These are phyloP conservation scores for Hydraecia micacea DNA, from an alignment of 2,888 invertebrate species.

Conservation along the genomic window DNA sequence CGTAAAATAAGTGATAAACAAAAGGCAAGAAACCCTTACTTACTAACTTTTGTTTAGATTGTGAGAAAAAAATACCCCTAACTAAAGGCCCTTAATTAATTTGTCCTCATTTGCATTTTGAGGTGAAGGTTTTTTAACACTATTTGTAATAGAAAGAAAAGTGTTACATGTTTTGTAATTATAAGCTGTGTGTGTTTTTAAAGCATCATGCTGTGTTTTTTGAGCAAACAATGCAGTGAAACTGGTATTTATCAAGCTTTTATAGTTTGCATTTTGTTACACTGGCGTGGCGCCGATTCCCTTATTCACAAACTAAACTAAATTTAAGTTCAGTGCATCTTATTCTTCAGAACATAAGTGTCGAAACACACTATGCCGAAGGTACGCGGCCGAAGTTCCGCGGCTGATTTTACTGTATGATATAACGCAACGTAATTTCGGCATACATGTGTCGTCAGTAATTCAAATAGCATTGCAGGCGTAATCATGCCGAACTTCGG, in stretches of 20 bases:
- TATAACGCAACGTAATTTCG: too few species aligned
- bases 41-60: conserved; percentile 79
- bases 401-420: too few species aligned
- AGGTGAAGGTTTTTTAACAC: conserved; percentile 26
- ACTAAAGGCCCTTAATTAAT: conserved; percentile 70
- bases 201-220: conserved; percentile 31
- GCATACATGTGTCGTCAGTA: too few species aligned
- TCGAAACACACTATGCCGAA: too few species aligned
- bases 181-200: conserved; percentile 28
- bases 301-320: too few species aligned
- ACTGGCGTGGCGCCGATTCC: too few species aligned
- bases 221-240: conserved; percentile 32
- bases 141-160: conserved; percentile 45
- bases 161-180: conserved; percentile 44
- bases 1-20: conserved; percentile 63
- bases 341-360: too few species aligned
- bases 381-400: too few species aligned
- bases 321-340: too few species aligned
- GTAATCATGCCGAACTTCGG: too few species aligned
- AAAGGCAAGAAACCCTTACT: conserved; percentile 53
- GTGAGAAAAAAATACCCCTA: conserved; percentile 80
- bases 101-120: conserved; percentile 61
- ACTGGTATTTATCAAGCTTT: conserved; percentile 38
- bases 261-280: conserved; percentile 19
- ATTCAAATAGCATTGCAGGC: too few species aligned